A percentile compares a stretch with the other conserved stretches of the same genome.
Evolutionary conservation across 2,888 invertebrate species (phyloP).

Genomic region (Leptinotarsa peninsularis): DNA sequence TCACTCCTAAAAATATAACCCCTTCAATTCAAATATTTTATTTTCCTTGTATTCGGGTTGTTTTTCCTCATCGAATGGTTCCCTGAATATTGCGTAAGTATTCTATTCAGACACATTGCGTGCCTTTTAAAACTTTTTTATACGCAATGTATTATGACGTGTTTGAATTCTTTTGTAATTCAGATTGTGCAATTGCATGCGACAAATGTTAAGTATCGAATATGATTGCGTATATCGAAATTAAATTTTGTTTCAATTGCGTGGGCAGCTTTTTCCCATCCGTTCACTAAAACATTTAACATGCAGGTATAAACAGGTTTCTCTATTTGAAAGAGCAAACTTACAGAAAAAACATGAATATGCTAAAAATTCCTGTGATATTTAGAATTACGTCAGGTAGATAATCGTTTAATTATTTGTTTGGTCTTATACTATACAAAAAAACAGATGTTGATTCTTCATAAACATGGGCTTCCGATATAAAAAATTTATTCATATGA

Average conservation of each 20-base stretch:
- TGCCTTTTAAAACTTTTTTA: conserved; percentile 23
- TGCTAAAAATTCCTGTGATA: too few relatives aligned
- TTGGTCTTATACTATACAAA: too few relatives aligned
- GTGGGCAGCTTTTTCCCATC: neutral
- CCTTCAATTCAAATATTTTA: neutral
- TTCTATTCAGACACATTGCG: conserved; percentile 44
- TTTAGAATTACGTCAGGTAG: too few relatives aligned
- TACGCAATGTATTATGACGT: conserved; percentile 34
- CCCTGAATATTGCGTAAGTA: neutral
- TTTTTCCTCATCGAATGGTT: neutral
- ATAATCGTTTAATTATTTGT: too few relatives aligned
- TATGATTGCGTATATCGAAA: neutral
- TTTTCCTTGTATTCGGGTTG: neutral
- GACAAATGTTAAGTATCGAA: neutral
- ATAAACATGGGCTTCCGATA: too few relatives aligned
- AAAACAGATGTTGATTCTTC: too few relatives aligned
- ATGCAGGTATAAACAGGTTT: too few relatives aligned
- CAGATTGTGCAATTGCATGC: conserved; percentile 6
- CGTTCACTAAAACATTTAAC: too few relatives aligned
- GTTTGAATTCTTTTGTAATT: conserved; percentile 8
- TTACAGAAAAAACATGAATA: too few relatives aligned
- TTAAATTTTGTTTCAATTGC: neutral
- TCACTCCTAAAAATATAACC: too few relatives aligned
- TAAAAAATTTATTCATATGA: too few relatives aligned
- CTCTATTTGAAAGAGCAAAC: too few relatives aligned